Base-by-base conservation (phyloP, 2,888 invertebrate species). In the Lepidochitona cinerea region DNA sequence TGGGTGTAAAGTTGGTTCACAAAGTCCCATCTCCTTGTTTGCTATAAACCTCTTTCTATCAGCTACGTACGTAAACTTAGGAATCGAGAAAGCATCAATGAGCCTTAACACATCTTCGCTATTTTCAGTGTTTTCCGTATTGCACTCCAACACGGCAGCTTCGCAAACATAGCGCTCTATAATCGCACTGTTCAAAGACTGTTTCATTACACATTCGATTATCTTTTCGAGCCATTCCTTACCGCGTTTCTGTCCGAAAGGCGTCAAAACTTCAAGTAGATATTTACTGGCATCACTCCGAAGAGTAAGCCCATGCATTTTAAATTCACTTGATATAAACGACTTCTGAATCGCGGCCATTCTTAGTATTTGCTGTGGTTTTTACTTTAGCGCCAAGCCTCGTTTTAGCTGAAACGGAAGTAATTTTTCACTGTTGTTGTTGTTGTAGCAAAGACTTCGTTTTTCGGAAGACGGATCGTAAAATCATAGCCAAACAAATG, bases 41-140 rank as follows among this genome's bases (percentile, higher is more conserved):
- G 85, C 83, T n/a, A 93, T 87, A 89, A 96, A 97, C 88, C 95
- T 95, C 86, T 96, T 96, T 70, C 94, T 93, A 75, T 95, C 94
- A n/a, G 91, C 91, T 81, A 95, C 94, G 87, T 95, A 97, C 18
- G 92, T 91, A 68, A 95, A 93, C 88, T 95, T 94, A 0, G 97
- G 97, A 33, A 96, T 93, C 70, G 94, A 93, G 87, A 95, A 97
- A 0, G 95, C 95, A 90, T 94, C 94, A 72, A 97, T 96, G 0
- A 97, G 93, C 85, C 79, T 78, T 74, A 86, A 86, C 18, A 87
- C 80, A 54, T 85, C 84, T 52, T 88, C 88, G 71, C 90, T 90
- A 69, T 88, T 88, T 70, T 89, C 88, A 68, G 85, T 83, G 36
- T 86, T 82, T 70, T 89, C 88, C 29, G 85, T 82, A 77, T 89